Evolutionary conservation across 2,113 vertebrate genomes (phyloP), one percentile per base, ranked within the genome.

Genomic region (Mesoclemmys tuberculata): DNA sequence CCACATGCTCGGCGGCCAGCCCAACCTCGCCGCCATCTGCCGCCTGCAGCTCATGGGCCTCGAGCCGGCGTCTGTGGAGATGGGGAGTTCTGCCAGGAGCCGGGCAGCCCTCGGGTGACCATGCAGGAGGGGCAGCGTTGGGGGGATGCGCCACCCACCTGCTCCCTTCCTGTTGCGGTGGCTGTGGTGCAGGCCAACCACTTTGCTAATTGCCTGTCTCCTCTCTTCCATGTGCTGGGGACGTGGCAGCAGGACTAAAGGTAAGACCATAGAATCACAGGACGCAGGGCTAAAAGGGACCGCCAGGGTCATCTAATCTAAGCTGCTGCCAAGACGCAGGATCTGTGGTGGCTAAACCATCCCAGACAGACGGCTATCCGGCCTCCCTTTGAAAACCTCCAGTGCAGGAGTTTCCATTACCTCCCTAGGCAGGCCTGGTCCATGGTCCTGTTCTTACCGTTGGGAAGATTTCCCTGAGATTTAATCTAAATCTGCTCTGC

Each of bases 241-340:
- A 93, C 46, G 49, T 12, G 54, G 81, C 93, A 75, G 79, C 95
- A 87, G 98, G 97, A 77, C 96, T 98, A 85, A 98, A 98, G 98
- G 98, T 98, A 95, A 98, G 95, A 56, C 56, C 79, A 1, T 3
- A 52, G 80, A 38, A 11, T 3, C 5, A 3, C 24, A 2, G 55
- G 75, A 64, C 27, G n/a, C 24, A 2, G 55, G 61, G 77, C 26
- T 41, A 44, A 5, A 58, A 19, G 83, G n/a, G 68, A 27, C 51
- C 18, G 4, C 64, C 19, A 21, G 31, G 31, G 35, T 35, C 64
- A 18, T 19, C 64, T 21, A 38, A 35, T 8, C 64, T n/a, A 10
- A 19, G 18, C 22, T n/a, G 18, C 64, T 68, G 64, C 64, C 64
- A 68, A n/a, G 64, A 10, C 4, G 64, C 35, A 5, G 18, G 35